Evolutionary conservation across 2,113 vertebrate genomes (phyloP), one percentile per base, ranked within the genome.

Genomic region (Nymphicus hollandicus): DNA sequence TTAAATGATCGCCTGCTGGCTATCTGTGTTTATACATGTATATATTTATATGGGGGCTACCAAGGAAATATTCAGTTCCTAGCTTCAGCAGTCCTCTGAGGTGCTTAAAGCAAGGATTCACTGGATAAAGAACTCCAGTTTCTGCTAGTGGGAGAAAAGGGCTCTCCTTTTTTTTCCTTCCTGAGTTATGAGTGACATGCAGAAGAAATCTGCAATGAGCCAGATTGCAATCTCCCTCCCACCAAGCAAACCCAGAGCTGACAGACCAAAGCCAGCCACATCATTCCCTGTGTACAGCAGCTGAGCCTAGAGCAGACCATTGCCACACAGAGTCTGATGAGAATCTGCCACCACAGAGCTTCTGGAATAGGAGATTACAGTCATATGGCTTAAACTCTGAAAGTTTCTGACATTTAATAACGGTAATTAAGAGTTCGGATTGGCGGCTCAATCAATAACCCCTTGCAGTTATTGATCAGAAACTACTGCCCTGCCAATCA

Each of bases 401-500:
- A 94, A 89, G 86, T 86, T 97, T 96, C 93, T 97, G 97, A 96
- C 96, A 97, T 97, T 97, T 97, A 97, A 93, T 98, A 96, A 95
- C 91, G 94, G 95, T 95, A 97, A 97, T 96, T 96, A 97, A 97
- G 95, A 95, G 95, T 95, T 95, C 72, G 92, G 92, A 96, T 95
- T 95, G 79, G 93, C 95, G 63, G 77, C 49, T 82, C 65, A 63
- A 97, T 97, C 96, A 93, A 98, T 97, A 97, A 97, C n/a, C 53
- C 68, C 79, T 90, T 90, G 83, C 86, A 76, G 88, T 70, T 98
- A 97, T 97, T 85, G 96, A 97, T 94, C 93, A 95, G 89, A 69
- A 91, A 65, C 89, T 89, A 77, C 79, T 7, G 2, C 35, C 55
- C 76, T 97, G 97, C 49, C 94, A 96, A 58, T 97, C 95, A 96